Evolutionary conservation across 2,113 vertebrate species (phyloP).

Genomic region (Ginglymostoma cirratum): DNA sequence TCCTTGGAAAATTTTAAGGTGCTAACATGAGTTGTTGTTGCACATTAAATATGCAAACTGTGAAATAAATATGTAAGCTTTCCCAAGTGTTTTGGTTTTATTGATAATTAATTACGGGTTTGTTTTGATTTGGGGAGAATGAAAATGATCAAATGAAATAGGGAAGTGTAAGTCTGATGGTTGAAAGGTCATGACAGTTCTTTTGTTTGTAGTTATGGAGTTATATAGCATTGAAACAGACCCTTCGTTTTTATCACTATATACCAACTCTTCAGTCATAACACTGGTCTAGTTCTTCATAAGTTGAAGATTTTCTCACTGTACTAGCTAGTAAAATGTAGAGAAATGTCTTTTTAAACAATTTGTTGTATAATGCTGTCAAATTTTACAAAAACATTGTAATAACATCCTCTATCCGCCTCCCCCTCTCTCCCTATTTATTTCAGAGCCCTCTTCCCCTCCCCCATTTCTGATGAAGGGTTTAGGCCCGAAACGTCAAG

Average conservation of each 20-base stretch:
- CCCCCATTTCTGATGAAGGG: no score
- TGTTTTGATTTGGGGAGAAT: background rate
- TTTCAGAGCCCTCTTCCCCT: no score
- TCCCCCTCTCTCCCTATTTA: no score
- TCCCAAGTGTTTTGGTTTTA: background rate
- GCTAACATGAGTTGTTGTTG: background rate
- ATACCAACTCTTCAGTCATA: background rate
- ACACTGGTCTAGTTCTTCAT: background rate
- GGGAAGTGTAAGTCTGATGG: background rate
- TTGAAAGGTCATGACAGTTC: background rate
- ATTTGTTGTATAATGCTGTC: background rate
- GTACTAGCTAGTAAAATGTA: background rate
- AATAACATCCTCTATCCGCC: no score
- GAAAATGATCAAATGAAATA: background rate
- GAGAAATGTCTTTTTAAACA: background rate
- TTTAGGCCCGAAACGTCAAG: no score
- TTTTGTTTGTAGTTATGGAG: background rate
- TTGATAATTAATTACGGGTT: background rate
- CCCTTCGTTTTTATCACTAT: background rate
- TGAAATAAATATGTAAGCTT: background rate
- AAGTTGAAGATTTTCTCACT: background rate
- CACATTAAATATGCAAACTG: background rate
- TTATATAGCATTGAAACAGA: no score
- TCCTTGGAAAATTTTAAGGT: background rate
- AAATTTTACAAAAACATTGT: conserved; percentile 50